Conservation (phyloP, 2,888 invertebrate genomes). For the Cosmia trapezina region DNA sequence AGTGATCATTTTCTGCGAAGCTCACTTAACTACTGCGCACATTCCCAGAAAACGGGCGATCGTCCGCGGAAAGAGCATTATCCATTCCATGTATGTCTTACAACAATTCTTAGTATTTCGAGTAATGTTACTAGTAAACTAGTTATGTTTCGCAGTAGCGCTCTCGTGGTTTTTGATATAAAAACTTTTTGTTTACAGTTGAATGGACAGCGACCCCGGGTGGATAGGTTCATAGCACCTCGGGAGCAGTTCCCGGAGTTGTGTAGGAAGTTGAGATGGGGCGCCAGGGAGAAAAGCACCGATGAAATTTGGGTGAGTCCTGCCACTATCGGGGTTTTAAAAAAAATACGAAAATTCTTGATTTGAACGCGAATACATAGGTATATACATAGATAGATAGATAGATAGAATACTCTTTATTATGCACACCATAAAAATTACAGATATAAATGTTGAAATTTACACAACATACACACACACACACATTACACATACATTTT, state of each 20-base stretch:
- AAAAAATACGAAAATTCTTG: too few relatives aligned
- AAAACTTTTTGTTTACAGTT: constrained; percentile 73
- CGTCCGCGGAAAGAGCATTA: constrained; percentile 71
- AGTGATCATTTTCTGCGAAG: constrained; percentile 72
- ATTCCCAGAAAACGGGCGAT: constrained; percentile 71
- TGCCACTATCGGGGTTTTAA: too few relatives aligned
- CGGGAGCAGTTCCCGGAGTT: constrained; percentile 77
- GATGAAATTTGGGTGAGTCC: constrained; percentile 78
- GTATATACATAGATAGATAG: too few relatives aligned
- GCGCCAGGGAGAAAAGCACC: constrained; percentile 51
- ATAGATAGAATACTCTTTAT: too few relatives aligned
- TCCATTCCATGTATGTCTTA: constrained; percentile 61
- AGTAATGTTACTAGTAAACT: constrained; percentile 70
- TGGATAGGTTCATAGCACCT: constrained; percentile 83
- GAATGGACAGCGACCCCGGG: constrained; percentile 75
- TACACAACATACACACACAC: too few relatives aligned
- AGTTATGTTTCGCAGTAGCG: constrained; percentile 71
- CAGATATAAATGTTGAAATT: too few relatives aligned
- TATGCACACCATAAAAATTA: too few relatives aligned
- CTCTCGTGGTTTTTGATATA: constrained; percentile 55
- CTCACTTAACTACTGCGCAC: constrained; percentile 60
- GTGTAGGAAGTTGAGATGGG: constrained; percentile 71
- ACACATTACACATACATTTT: too few relatives aligned
- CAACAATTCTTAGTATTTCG: constrained; percentile 68
- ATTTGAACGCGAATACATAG: too few relatives aligned